Evolutionary conservation across 1,140 invertebrate species (phyloP).

Genomic region (Cotesia glomerata): DNA sequence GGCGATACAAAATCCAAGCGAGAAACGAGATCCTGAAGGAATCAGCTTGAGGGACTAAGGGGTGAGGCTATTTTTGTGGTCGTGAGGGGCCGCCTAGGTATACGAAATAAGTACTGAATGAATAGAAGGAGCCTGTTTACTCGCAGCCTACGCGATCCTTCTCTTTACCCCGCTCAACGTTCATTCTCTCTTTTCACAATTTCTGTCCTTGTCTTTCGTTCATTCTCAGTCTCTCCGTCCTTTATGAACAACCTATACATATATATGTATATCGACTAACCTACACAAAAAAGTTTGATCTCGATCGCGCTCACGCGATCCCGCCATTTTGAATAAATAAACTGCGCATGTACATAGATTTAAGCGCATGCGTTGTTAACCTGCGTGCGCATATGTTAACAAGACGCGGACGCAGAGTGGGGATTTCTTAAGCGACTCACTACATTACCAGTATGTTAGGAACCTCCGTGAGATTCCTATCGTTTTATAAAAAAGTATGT

Average conservation of each 20-base stretch:
- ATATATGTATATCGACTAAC: not conserved
- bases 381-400: conserved; percentile 5
- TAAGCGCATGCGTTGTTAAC: not conserved
- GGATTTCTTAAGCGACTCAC: conserved; percentile 18
- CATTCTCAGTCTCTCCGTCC: not conserved
- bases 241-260: not conserved
- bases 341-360: not conserved
- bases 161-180: not conserved
- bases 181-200: conserved; percentile 28
- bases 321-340: not conserved
- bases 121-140: conserved; percentile 56
- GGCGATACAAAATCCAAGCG: conserved; percentile 28
- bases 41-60: conserved; percentile 34
- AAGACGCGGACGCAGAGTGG: conserved; percentile 15
- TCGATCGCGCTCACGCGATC: conserved; percentile 4
- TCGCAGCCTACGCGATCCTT: conserved; percentile 53
- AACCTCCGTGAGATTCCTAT: conserved; percentile 45
- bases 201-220: not conserved
- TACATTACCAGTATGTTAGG: conserved; percentile 44
- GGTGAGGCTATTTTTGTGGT: conserved; percentile 56
- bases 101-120: conserved; percentile 60
- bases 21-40: conserved; percentile 36
- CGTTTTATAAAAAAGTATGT: conserved; percentile 13
- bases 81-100: conserved; percentile 40
- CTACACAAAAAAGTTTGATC: not conserved